Evolutionary conservation across 2,888 invertebrate species (phyloP).

Genomic region (Drosophila cognata): DNA sequence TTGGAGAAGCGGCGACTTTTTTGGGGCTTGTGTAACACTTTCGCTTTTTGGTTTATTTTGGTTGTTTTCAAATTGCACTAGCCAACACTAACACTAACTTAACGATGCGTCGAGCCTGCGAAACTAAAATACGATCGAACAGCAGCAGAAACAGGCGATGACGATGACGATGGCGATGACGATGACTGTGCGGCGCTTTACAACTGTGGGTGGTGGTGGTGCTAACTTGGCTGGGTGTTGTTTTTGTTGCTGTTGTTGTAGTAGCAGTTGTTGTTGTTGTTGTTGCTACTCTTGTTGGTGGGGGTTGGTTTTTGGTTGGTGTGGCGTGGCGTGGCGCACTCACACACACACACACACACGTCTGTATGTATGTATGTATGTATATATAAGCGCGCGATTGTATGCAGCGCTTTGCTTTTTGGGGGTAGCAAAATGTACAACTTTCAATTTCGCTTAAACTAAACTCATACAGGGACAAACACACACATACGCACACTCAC

Average conservation of each 20-base stretch:
- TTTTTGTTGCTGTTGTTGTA: constrained; percentile 60
- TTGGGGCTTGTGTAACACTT: constrained; percentile 64
- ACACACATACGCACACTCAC: constrained; percentile 22
- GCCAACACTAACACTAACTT: constrained; percentile 46
- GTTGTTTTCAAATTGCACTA: constrained; percentile 48
- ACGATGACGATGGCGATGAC: constrained; percentile 67
- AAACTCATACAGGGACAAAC: constrained; percentile 59
- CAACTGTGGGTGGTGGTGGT: constrained; percentile 76
- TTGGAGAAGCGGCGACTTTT: constrained; percentile 20
- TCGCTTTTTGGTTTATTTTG: constrained; percentile 57
- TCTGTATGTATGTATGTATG: constrained; percentile 9
- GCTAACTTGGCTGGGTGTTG: constrained; percentile 50
- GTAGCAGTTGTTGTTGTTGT: constrained; percentile 33
- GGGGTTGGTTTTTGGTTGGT: constrained; percentile 75
- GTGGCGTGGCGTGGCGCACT: constrained; percentile 58
- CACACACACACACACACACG: constrained; percentile 27
- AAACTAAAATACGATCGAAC: constrained; percentile 52
- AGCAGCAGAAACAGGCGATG: constrained; percentile 54
- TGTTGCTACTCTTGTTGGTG: constrained; percentile 67
- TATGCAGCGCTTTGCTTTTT: constrained; percentile 80
- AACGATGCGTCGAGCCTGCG: constrained; percentile 46
- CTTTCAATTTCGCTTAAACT: constrained; percentile 80
- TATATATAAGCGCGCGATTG: constrained; percentile 73
- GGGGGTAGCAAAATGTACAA: constrained; percentile 79
- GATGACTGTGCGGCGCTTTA: constrained; percentile 53